Conservation (phyloP, 2,888 invertebrate genomes). For the Dryadula phaetusa region DNA sequence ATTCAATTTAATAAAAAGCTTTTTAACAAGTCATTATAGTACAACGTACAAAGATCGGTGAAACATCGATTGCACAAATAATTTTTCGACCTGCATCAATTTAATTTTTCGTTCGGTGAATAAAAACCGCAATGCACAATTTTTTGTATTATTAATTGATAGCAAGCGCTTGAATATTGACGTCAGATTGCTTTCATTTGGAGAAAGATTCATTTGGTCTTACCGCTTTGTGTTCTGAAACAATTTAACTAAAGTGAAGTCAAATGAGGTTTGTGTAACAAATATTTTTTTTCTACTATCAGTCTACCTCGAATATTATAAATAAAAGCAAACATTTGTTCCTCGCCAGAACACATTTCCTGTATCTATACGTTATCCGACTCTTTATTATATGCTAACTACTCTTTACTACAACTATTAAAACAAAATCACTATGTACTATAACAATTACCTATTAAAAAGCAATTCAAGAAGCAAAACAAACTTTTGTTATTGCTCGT, state of each 20-base stretch:
- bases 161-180: constrained; percentile 41
- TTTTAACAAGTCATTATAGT: constrained; percentile 27
- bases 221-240: constrained; percentile 13
- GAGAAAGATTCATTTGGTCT: constrained; percentile 38
- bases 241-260: constrained; percentile 1
- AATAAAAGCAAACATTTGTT: constrained; percentile 14
- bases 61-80: constrained; percentile 32
- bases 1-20: constrained; percentile 37
- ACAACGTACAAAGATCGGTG: constrained; percentile 19
- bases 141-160: constrained; percentile 42
- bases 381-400: constrained; percentile 44
- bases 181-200: constrained; percentile 42
- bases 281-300: neutral
- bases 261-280: neutral
- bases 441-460: constrained; percentile 48
- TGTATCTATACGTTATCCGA: constrained; percentile 22
- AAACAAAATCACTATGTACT: constrained; percentile 39
- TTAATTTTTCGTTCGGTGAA: constrained; percentile 30
- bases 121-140: constrained; percentile 40
- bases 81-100: constrained; percentile 31
- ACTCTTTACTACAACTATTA: constrained; percentile 42
- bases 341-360: constrained; percentile 18
- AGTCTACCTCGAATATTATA: neutral
- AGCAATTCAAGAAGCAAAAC: constrained; percentile 60
- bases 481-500: constrained; percentile 61